phyloP scores from a whole-genome alignment of 2,888 invertebrate species.

The Acronicta aceris region DNA sequence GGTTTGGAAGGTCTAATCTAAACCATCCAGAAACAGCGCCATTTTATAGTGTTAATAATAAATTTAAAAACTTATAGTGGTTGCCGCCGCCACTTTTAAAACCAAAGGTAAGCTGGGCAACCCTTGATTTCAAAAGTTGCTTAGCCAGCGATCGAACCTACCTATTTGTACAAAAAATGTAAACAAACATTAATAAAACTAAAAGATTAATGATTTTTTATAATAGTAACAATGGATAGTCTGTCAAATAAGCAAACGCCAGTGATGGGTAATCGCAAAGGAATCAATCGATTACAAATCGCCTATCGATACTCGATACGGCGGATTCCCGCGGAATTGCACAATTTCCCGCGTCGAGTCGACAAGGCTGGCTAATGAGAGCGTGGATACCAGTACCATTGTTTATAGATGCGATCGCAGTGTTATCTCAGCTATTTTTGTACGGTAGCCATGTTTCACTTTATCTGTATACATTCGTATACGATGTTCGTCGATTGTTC shows the following conservation, averaged over 20 bases:
- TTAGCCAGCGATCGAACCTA: too few relatives aligned
- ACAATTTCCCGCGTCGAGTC: slow-evolving; percentile 78
- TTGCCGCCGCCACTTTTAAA: too few relatives aligned
- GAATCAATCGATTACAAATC: slow-evolving; percentile 79
- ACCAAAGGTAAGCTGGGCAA: too few relatives aligned
- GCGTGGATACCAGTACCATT: slow-evolving; percentile 84
- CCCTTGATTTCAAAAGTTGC: too few relatives aligned
- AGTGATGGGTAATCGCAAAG: slow-evolving; percentile 56
- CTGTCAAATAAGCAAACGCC: slow-evolving; percentile 48
- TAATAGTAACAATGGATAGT: slow-evolving; percentile 6
- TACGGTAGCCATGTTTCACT: slow-evolving; percentile 84
- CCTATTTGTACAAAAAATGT: too few relatives aligned
- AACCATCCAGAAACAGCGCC: too few relatives aligned
- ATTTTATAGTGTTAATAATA: too few relatives aligned
- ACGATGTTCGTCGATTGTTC: slow-evolving; percentile 79
- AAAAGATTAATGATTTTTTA: too few relatives aligned
- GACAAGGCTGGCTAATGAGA: slow-evolving; percentile 86
- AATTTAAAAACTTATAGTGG: too few relatives aligned
- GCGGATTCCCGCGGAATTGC: slow-evolving; percentile 80
- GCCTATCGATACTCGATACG: slow-evolving; percentile 75
- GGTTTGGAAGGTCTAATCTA: too few relatives aligned
- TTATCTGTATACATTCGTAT: slow-evolving; percentile 79
- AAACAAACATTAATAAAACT: too few relatives aligned
- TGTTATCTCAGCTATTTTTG: slow-evolving; percentile 85
- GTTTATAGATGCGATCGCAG: slow-evolving; percentile 84